These are phyloP conservation scores for Clarias magur DNA, from an alignment of 2,113 vertebrate species.

Conservation along the genomic window DNA sequence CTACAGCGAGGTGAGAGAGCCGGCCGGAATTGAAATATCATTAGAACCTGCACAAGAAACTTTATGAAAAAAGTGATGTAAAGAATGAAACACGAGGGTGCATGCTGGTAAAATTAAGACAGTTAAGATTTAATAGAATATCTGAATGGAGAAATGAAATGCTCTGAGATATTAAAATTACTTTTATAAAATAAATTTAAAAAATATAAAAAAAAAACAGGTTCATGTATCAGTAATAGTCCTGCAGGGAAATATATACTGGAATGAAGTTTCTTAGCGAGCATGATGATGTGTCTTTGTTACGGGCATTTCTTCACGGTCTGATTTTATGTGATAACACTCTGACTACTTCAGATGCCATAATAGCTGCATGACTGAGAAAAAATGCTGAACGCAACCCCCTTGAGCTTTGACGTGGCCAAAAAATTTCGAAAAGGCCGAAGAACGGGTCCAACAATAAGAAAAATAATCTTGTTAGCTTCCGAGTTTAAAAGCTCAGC, in stretches of 20 bases:
- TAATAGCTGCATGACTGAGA: constrained; percentile 3
- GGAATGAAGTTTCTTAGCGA: not conserved
- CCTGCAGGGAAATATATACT: not conserved
- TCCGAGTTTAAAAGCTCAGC: constrained; percentile 21
- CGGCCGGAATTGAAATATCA: not conserved
- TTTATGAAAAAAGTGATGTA: not conserved
- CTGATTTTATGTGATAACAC: not conserved
- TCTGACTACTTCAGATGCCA: constrained; percentile 6
- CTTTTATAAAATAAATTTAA: too few relatives aligned
- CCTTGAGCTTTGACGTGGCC: not conserved
- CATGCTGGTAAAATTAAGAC: not conserved
- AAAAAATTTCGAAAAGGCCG: not conserved
- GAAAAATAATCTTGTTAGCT: constrained; percentile 21
- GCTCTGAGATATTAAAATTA: not conserved
- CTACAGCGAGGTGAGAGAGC: constrained; percentile 86
- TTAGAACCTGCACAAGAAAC: not conserved
- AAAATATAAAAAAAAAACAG: not conserved
- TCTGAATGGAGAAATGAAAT: not conserved
- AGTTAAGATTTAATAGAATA: too few relatives aligned
- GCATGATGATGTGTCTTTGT: not conserved
- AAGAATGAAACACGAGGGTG: not conserved
- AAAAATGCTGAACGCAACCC: constrained; percentile 18
- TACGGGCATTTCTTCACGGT: not conserved
- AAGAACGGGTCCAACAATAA: constrained; percentile 14
- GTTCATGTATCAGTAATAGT: not conserved